These are phyloP conservation scores for Colletes gigas DNA, from an alignment of 1,140 invertebrate species.

Conservation along the genomic window DNA sequence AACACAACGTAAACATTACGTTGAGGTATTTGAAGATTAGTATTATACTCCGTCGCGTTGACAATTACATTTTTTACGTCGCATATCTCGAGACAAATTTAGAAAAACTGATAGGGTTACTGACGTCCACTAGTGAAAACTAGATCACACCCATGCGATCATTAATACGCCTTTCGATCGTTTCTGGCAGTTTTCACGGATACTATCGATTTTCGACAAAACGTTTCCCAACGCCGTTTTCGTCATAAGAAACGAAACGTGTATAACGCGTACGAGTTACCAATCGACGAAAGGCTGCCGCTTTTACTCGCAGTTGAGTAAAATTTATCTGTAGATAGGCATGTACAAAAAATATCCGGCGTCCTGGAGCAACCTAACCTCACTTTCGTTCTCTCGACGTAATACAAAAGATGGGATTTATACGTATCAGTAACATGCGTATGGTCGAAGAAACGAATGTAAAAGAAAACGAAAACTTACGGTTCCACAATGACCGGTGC, in stretches of 20 bases:
- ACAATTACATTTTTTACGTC: background rate
- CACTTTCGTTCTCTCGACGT: conserved; percentile 14
- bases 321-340: too few relatives aligned
- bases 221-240: background rate
- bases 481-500: conserved; percentile 88
- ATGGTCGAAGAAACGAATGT: background rate
- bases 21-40: background rate
- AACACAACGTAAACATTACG: background rate
- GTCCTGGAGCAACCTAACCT: conserved; percentile 42
- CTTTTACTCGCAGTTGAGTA: too few relatives aligned
- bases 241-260: background rate
- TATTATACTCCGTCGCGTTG: background rate
- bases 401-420: background rate
- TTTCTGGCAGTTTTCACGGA: background rate
- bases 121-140: conserved; percentile 30
- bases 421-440: background rate
- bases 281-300: too few relatives aligned
- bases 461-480: conserved; percentile 83
- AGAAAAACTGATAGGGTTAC: conserved; percentile 17
- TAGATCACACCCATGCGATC: conserved; percentile 16
- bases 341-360: background rate
- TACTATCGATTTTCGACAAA: background rate
- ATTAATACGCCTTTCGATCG: background rate
- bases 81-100: conserved; percentile 13
- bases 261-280: too few relatives aligned